A percentile compares a stretch with the other conserved stretches of the same genome.
Conservation (phyloP, 2,797 vertebrate species). For the Hafferia zeledoni region DNA sequence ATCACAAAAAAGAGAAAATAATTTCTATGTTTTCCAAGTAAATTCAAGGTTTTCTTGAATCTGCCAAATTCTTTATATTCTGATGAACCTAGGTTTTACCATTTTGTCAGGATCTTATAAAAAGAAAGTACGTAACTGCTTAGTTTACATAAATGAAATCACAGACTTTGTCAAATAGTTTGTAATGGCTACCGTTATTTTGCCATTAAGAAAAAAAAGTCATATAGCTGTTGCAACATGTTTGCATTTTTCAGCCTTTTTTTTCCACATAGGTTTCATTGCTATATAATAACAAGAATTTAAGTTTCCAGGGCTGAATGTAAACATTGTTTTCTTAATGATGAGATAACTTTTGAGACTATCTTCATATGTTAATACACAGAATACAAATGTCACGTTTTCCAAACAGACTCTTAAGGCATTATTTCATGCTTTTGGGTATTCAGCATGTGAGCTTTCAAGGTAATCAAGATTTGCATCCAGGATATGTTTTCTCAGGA, state of each 20-base stretch:
- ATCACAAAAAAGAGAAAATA: not conserved
- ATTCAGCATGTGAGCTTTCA: not conserved
- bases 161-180: not conserved
- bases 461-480: not conserved
- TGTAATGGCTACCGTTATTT: not conserved
- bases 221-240: not conserved
- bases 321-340: not conserved
- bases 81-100: not conserved
- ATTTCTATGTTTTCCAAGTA: not conserved
- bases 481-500: not conserved
- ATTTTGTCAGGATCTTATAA: not conserved
- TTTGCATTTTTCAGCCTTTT: not conserved
- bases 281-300: not conserved
- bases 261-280: not conserved
- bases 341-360: not conserved
- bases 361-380: not conserved
- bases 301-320: not conserved
- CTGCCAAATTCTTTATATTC: not conserved
- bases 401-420: not conserved
- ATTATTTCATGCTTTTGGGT: not conserved
- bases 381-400: not conserved
- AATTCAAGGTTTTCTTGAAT: not conserved
- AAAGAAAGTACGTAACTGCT: not conserved
- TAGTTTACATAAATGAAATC: not conserved
- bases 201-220: not conserved